Percentiles rank a stretch among this genome's conserved stretches.
These are phyloP conservation scores for Steinernema scapterisci DNA, from an alignment of 2,888 invertebrate genomes.

Conservation along the genomic window DNA sequence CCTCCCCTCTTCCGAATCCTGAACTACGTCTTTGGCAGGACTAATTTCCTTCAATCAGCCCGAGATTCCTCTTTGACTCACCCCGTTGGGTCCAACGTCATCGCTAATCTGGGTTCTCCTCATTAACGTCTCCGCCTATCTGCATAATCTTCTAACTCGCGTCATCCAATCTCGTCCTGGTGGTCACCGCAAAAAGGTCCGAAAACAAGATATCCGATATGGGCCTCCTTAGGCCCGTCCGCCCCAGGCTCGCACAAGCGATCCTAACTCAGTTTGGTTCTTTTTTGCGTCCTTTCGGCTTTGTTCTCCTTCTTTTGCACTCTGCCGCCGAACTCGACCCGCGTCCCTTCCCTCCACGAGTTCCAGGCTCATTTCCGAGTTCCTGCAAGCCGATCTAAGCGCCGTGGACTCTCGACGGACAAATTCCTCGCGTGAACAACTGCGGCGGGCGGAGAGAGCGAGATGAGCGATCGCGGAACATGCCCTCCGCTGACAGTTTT, in stretches of 20 bases:
- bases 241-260: background rate
- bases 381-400: no score
- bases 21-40: background rate
- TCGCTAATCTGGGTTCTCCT: background rate
- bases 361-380: background rate
- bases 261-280: slow-evolving; percentile 9
- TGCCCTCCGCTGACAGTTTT: background rate
- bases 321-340: no score
- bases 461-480: slow-evolving; percentile 14
- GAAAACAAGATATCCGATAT: slow-evolving; percentile 22
- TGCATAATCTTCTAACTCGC: slow-evolving; percentile 11
- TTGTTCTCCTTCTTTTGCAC: slow-evolving; percentile 5
- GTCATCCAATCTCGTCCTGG: slow-evolving; percentile 9
- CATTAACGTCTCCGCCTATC: background rate
- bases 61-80: background rate
- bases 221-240: background rate
- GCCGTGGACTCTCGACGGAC: no score
- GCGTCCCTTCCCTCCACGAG: background rate
- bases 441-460: slow-evolving; percentile 1
- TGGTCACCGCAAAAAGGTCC: background rate
- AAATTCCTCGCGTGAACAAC: background rate
- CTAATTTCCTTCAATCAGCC: slow-evolving; percentile 17
- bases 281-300: no score
- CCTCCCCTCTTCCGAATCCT: background rate
- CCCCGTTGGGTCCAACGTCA: background rate